These are phyloP conservation scores for Schizothorax lantsangensis DNA, from an alignment of 2,797 vertebrate genomes.

Conservation along the genomic window DNA sequence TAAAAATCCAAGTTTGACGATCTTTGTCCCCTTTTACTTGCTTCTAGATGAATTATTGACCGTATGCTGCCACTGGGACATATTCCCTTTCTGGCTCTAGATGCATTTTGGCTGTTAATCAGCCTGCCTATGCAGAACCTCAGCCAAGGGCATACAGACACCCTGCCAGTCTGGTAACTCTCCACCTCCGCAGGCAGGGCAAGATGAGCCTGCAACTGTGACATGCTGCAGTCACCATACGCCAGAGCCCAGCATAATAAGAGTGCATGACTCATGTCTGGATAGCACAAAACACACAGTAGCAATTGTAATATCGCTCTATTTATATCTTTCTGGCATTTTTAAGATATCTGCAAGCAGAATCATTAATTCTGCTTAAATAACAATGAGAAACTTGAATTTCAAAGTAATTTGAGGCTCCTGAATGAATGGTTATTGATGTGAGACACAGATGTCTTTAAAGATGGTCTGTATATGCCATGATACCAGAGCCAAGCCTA, in stretches of 20 bases:
- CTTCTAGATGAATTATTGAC: slow-evolving; percentile 69
- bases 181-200: slow-evolving; percentile 15
- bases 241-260: slow-evolving; percentile 1
- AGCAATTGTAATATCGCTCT: neutral
- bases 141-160: slow-evolving; percentile 64
- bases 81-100: slow-evolving; percentile 77
- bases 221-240: slow-evolving; percentile 9
- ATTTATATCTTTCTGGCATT: neutral
- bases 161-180: slow-evolving; percentile 33
- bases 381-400: neutral
- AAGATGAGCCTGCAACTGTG: slow-evolving; percentile 7
- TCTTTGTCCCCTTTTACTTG: slow-evolving; percentile 51
- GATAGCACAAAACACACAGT: neutral
- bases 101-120: slow-evolving; percentile 77
- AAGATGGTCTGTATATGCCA: neutral
- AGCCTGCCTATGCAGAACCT: slow-evolving; percentile 66
- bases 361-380: neutral
- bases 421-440: neutral
- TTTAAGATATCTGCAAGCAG: neutral
- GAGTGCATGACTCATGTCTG: slow-evolving; percentile 22
- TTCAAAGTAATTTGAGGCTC: neutral
- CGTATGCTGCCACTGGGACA: slow-evolving; percentile 67
- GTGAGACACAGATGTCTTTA: neutral
- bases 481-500: slow-evolving; percentile 7
- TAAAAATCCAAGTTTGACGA: slow-evolving; percentile 46